These are phyloP conservation scores for Hirundo rustica DNA, from an alignment of 2,797 vertebrate genomes.

Conservation along the genomic window DNA sequence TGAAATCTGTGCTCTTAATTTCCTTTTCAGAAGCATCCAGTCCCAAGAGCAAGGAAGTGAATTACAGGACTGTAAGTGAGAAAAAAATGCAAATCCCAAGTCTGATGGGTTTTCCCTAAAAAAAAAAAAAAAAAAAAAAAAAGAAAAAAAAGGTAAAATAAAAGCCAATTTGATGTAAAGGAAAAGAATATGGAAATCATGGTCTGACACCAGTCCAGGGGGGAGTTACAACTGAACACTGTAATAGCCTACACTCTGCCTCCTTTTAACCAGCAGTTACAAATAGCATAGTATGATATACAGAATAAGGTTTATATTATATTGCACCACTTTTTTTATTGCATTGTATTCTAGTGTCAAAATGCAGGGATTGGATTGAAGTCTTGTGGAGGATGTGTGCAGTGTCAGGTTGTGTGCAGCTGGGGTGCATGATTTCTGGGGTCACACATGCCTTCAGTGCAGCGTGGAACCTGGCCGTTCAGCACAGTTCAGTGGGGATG, in stretches of 20 bases:
- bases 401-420: background rate
- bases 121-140: background rate
- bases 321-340: background rate
- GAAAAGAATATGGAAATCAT: background rate
- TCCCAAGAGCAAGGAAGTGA: slow-evolving; percentile 42
- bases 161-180: background rate
- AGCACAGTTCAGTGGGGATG: background rate
- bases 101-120: background rate
- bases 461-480: background rate
- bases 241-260: background rate
- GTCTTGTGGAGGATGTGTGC: background rate
- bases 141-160: too few relatives aligned
- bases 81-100: slow-evolving; percentile 30
- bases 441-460: background rate
- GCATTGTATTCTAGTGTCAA: background rate
- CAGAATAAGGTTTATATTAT: background rate
- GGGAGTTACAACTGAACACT: background rate
- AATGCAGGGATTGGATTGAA: background rate
- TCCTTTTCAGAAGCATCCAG: slow-evolving; percentile 32
- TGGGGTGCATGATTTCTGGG: background rate
- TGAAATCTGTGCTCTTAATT: slow-evolving; percentile 54
- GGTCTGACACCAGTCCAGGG: background rate
- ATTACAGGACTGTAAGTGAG: slow-evolving; percentile 34
- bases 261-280: background rate
- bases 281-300: background rate